Evolutionary conservation across 2,797 vertebrate genomes (phyloP).

Genomic region (Vipera latastei): DNA sequence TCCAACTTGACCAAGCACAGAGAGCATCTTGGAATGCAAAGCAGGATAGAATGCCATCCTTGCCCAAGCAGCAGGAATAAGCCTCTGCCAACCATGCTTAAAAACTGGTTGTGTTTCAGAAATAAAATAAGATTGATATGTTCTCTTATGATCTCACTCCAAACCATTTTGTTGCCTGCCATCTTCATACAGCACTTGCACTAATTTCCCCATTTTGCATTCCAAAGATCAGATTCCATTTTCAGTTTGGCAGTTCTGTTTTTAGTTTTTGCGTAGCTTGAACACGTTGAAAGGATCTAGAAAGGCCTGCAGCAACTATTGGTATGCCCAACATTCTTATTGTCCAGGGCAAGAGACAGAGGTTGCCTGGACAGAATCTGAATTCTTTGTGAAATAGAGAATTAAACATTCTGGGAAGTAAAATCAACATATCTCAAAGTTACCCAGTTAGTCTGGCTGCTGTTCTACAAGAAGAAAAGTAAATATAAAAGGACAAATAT

Average conservation of each 20-base stretch:
- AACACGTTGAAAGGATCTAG: not conserved
- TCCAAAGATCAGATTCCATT: not conserved
- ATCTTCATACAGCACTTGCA: not conserved
- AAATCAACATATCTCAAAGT: not conserved
- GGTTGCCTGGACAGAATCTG: too few species aligned
- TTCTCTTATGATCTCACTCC: not conserved
- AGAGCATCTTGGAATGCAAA: not conserved
- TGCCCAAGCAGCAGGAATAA: not conserved
- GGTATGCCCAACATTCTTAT: not conserved
- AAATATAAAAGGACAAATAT: not conserved
- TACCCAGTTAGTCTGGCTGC: not conserved
- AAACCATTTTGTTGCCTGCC: not conserved
- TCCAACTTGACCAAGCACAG: not conserved
- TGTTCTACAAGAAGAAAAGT: not conserved
- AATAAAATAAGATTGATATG: not conserved
- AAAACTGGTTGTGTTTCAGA: not conserved
- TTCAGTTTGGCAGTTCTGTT: not conserved
- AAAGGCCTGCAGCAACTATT: not conserved
- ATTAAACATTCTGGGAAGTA: not conserved
- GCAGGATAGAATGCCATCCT: not conserved
- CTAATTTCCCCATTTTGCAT: not conserved
- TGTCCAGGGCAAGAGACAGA: not conserved
- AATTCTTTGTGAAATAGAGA: not conserved
- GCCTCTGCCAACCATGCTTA: not conserved
- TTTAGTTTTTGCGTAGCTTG: not conserved